These are phyloP conservation scores for Ellobium chinense DNA, from an alignment of 2,888 invertebrate genomes.

Conservation along the genomic window DNA sequence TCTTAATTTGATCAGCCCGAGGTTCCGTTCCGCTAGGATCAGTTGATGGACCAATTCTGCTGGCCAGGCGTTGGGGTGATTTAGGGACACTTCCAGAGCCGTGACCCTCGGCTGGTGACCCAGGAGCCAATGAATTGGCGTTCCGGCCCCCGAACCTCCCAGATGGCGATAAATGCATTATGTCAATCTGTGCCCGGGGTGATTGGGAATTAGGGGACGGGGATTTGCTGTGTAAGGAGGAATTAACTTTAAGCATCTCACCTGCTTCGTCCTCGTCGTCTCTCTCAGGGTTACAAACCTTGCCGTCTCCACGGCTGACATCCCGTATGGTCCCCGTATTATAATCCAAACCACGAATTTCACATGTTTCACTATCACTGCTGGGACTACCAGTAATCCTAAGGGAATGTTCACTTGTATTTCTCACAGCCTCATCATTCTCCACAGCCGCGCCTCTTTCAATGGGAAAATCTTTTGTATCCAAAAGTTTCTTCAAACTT, in stretches of 20 bases:
- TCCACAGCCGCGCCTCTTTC: not conserved
- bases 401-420: not conserved
- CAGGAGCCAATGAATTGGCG: not conserved
- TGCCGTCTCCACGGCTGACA: not conserved
- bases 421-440: not conserved
- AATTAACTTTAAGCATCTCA: not conserved
- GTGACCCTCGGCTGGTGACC: not conserved
- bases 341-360: not conserved
- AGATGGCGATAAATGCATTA: not conserved
- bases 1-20: not conserved
- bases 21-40: not conserved
- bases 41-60: too few relatives aligned
- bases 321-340: not conserved
- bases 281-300: not conserved
- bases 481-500: too few relatives aligned
- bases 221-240: not conserved
- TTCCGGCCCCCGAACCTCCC: not conserved
- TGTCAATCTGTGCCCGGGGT: not conserved
- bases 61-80: not conserved
- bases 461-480: too few relatives aligned
- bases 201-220: not conserved
- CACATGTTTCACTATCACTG: not conserved
- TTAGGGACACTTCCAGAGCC: not conserved
- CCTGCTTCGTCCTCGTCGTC: not conserved
- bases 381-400: not conserved